Evolutionary conservation across 2,888 invertebrate species (phyloP).

Genomic region (Drosophila monieri): DNA sequence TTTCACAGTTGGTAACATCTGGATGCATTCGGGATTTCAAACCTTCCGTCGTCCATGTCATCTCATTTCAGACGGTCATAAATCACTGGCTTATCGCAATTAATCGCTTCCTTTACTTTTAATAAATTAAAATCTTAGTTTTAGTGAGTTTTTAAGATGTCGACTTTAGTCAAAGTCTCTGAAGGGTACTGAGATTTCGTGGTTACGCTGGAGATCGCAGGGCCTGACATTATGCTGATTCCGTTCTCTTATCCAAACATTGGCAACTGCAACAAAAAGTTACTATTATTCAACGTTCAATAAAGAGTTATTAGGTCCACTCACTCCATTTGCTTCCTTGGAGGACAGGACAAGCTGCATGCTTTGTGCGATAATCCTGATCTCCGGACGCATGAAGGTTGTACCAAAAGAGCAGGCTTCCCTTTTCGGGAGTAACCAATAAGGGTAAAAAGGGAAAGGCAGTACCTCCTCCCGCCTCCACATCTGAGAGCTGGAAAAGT

Average conservation of each 20-base stretch:
- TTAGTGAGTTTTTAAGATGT: not conserved
- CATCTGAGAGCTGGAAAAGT: slow-evolving; percentile 93
- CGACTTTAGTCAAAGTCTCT: slow-evolving; percentile 53
- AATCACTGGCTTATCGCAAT: slow-evolving; percentile 27
- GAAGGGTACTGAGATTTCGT: slow-evolving; percentile 69
- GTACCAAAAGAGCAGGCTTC: slow-evolving; percentile 84
- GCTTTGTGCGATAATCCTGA: slow-evolving; percentile 77
- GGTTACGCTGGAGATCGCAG: slow-evolving; percentile 82
- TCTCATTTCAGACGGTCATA: slow-evolving; percentile 37
- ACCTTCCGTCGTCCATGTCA: slow-evolving; percentile 89
- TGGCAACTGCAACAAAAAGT: slow-evolving; percentile 86
- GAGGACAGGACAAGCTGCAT: slow-evolving; percentile 81
- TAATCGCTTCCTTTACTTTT: not conserved
- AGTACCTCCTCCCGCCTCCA: slow-evolving; percentile 98
- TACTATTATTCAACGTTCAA: not conserved
- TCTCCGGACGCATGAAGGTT: slow-evolving; percentile 79
- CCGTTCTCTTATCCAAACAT: slow-evolving; percentile 94
- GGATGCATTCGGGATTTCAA: slow-evolving; percentile 94
- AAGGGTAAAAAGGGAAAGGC: slow-evolving; percentile 95
- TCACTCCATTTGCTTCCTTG: slow-evolving; percentile 81
- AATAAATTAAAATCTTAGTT: slow-evolving; percentile 26
- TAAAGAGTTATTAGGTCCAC: slow-evolving; percentile 5
- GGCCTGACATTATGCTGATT: slow-evolving; percentile 90
- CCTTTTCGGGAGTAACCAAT: slow-evolving; percentile 93
- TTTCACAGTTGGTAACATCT: slow-evolving; percentile 90